Evolutionary conservation across 2,113 vertebrate genomes (phyloP).

Genomic region (Pholis gunnellus): DNA sequence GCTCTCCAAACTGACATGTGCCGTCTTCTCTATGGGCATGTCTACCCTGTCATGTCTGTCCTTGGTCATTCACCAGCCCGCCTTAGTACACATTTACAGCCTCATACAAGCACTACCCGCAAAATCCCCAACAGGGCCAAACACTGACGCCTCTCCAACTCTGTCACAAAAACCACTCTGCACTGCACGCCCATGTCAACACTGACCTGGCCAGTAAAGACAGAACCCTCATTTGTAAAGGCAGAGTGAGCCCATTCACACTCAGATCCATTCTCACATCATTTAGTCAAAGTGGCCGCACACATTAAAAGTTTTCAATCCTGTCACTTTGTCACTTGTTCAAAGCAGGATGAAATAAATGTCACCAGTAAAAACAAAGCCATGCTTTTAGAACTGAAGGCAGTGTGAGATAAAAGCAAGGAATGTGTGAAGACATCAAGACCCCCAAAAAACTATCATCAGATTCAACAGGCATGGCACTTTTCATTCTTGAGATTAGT

Average conservation of each 20-base stretch:
- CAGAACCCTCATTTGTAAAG: constrained; percentile 53
- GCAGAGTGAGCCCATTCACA: constrained; percentile 27
- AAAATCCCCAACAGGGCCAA: constrained; percentile 32
- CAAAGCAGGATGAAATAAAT: constrained; percentile 16
- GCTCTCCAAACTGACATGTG: constrained; percentile 31
- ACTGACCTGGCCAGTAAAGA: constrained; percentile 52
- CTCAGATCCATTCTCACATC: constrained; percentile 17
- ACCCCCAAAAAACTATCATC: background rate
- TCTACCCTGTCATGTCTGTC: constrained; percentile 18
- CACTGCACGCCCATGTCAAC: constrained; percentile 51
- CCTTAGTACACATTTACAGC: constrained; percentile 58
- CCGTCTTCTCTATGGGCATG: constrained; percentile 36
- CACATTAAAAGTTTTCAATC: constrained; percentile 16
- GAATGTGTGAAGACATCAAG: constrained; percentile 1
- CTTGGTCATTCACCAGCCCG: constrained; percentile 47
- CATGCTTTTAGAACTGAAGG: background rate
- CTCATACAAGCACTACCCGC: constrained; percentile 52
- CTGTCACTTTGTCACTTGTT: constrained; percentile 10
- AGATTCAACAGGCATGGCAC: constrained; percentile 1
- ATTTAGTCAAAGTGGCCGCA: constrained; percentile 25
- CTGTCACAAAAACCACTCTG: constrained; percentile 22
- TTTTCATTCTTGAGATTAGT: constrained; percentile 65
- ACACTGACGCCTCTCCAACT: constrained; percentile 34
- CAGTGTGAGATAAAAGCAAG: constrained; percentile 24
- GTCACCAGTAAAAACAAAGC: constrained; percentile 35